These are phyloP conservation scores for Melanostoma scalare DNA, from an alignment of 2,888 invertebrate genomes.

Conservation along the genomic window DNA sequence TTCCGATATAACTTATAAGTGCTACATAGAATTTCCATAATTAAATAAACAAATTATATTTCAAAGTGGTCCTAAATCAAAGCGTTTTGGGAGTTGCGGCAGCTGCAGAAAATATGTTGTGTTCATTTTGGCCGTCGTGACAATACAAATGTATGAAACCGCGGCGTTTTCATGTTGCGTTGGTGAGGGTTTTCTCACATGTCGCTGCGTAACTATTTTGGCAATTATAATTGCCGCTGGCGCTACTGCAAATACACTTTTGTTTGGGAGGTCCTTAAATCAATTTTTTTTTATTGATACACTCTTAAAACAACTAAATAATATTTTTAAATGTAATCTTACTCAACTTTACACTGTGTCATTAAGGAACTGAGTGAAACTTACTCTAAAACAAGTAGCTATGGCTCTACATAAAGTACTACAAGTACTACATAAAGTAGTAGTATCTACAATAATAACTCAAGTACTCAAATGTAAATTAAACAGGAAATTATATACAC, in stretches of 20 bases:
- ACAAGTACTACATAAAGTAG: conserved; percentile 6
- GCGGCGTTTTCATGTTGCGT: too few species aligned
- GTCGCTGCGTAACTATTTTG: too few species aligned
- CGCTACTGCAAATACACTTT: too few species aligned
- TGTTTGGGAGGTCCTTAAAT: too few species aligned
- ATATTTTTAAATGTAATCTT: conserved; percentile 32
- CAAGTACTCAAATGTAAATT: conserved; percentile 68
- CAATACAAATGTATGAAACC: too few species aligned
- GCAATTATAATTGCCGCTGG: too few species aligned
- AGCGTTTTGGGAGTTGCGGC: too few species aligned
- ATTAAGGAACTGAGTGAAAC: conserved; percentile 17
- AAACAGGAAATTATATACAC: conserved; percentile 45
- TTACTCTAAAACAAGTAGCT: conserved; percentile 27
- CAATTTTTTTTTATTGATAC: conserved; percentile 34
- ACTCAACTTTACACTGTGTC: conserved; percentile 47
- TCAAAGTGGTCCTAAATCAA: too few species aligned
- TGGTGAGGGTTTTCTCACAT: too few species aligned
- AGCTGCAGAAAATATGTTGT: too few species aligned
- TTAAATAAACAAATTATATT: conserved; percentile 11
- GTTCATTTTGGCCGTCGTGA: too few species aligned
- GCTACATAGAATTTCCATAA: conserved; percentile 67
- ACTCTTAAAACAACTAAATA: conserved; percentile 20
- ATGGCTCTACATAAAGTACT: conserved; percentile 8
- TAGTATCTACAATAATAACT: conserved; percentile 32
- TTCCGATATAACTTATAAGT: conserved; percentile 65